Evolutionary conservation across 2,113 vertebrate species (phyloP).

Genomic region (Vicugna pacos): DNA sequence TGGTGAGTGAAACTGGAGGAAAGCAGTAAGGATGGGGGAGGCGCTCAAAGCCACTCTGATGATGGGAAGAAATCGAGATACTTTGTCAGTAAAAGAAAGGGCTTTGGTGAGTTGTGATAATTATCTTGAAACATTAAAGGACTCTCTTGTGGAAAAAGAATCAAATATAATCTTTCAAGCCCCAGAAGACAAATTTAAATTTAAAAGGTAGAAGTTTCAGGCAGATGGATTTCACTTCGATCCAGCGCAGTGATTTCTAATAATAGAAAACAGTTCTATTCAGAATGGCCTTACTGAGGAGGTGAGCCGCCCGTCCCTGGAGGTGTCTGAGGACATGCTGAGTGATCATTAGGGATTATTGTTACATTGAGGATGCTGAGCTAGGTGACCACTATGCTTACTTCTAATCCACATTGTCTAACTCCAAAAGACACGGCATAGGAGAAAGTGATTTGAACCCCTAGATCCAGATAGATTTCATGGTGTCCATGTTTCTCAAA

Average conservation of each 20-base stretch:
- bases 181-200: constrained; percentile 22
- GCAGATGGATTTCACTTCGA: neutral
- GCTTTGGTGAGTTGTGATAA: neutral
- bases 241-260: neutral
- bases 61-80: neutral
- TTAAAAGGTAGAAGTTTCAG: neutral
- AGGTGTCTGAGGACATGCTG: neutral
- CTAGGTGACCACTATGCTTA: neutral
- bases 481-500: no score
- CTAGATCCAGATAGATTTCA: no score
- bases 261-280: neutral
- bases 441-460: neutral
- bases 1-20: neutral
- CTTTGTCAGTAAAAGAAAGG: neutral
- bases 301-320: neutral
- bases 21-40: neutral
- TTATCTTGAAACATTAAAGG: constrained; percentile 37
- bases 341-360: neutral
- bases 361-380: neutral
- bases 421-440: neutral
- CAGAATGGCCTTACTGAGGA: neutral
- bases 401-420: neutral
- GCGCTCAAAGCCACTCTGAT: neutral
- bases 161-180: constrained; percentile 12
- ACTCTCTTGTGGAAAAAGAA: neutral